phyloP scores from a whole-genome alignment of 1,140 invertebrate genomes.

The Listronotus bonariensis region DNA sequence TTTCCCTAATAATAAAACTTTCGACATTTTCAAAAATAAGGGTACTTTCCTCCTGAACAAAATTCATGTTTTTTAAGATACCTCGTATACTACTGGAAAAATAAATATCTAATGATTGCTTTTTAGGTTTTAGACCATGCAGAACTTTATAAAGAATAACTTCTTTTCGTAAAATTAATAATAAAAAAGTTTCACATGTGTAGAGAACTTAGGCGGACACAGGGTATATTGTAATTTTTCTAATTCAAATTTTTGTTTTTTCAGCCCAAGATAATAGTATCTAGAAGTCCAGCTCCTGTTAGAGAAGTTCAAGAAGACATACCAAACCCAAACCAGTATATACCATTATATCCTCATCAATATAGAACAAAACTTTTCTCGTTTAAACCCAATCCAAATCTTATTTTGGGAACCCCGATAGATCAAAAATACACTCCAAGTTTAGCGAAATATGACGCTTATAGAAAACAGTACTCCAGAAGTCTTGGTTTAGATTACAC shows the following conservation, averaged over 20 bases:
- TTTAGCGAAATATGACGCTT: conserved; percentile 42
- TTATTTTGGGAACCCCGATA: conserved; percentile 50
- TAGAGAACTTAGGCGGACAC: too few relatives aligned
- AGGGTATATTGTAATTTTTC: too few relatives aligned
- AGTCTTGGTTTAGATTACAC: conserved; percentile 46
- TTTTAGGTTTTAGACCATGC: too few relatives aligned
- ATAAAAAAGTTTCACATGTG: too few relatives aligned
- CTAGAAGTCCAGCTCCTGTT: conserved; percentile 50
- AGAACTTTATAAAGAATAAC: too few relatives aligned
- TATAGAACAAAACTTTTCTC: conserved; percentile 48
- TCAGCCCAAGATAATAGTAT: conserved; percentile 26
- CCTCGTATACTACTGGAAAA: too few relatives aligned
- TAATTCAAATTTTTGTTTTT: conserved; percentile 19
- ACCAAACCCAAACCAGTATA: conserved; percentile 49
- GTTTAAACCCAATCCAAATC: conserved; percentile 46
- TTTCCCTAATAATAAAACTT: too few relatives aligned
- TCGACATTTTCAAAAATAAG: too few relatives aligned
- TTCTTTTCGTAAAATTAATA: too few relatives aligned
- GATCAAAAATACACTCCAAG: conserved; percentile 44
- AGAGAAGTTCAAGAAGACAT: conserved; percentile 49
- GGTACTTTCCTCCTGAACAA: too few relatives aligned
- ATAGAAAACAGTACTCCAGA: conserved; percentile 43
- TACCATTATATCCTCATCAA: conserved; percentile 49
- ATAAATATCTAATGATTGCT: too few relatives aligned
- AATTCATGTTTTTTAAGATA: too few relatives aligned